Percentiles rank a stretch among this genome's conserved stretches.
Evolutionary conservation across 2,888 invertebrate species (phyloP).

Genomic region (Andricus quercusramuli): DNA sequence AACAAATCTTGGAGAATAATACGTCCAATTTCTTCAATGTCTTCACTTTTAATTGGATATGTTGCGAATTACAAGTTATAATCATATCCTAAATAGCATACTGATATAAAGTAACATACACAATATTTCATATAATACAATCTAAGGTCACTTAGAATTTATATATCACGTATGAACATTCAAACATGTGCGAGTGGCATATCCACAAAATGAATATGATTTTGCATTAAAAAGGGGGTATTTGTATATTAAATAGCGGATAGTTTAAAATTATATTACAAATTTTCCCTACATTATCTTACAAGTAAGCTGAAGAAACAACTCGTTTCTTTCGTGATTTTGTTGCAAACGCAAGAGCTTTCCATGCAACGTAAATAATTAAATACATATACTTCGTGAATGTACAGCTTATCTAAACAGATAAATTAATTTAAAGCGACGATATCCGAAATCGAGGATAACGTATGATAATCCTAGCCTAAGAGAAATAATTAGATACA

Average conservation of each 20-base stretch:
- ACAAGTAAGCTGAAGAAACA: conserved; percentile 9
- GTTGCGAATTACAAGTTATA: conserved; percentile 33
- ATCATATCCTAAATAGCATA: conserved; percentile 14
- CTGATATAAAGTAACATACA: conserved; percentile 15
- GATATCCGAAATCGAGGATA: background rate
- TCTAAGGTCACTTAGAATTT: conserved; percentile 40
- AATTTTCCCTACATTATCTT: background rate
- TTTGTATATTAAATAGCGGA: background rate
- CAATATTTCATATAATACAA: conserved; percentile 23
- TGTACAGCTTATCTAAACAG: background rate
- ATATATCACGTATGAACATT: conserved; percentile 29
- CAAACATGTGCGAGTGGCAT: conserved; percentile 18
- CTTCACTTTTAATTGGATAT: conserved; percentile 26
- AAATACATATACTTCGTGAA: conserved; percentile 1
- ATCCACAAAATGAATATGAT: background rate
- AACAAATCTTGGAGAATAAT: background rate
- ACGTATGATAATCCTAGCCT: background rate
- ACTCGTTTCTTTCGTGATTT: background rate
- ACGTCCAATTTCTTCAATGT: background rate
- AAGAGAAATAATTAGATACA: conserved; percentile 8
- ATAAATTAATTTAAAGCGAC: conserved; percentile 9
- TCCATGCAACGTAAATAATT: background rate
- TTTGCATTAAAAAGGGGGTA: background rate
- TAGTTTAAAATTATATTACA: conserved; percentile 27
- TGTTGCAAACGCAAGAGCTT: background rate